phyloP scores from a whole-genome alignment of 2,113 vertebrate genomes.

The Passer domesticus region DNA sequence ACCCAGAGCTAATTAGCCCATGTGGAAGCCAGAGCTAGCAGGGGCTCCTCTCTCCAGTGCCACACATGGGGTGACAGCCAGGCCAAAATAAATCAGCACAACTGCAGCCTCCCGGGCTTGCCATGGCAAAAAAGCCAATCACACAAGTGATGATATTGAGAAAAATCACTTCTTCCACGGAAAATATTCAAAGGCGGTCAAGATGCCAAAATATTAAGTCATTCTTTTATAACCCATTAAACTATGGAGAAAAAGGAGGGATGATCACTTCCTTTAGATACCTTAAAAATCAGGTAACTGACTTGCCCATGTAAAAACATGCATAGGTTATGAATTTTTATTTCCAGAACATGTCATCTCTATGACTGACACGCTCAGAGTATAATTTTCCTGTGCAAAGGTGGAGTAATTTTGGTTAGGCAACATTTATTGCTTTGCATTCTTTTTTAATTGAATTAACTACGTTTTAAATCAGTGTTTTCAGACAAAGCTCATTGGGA shows the following conservation, averaged over 20 bases:
- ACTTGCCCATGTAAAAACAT: constrained; percentile 18
- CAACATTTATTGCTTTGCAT: constrained; percentile 26
- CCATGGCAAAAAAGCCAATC: neutral
- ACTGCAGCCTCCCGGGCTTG: neutral
- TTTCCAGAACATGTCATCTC: neutral
- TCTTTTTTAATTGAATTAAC: constrained; percentile 22
- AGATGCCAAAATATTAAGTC: constrained; percentile 36
- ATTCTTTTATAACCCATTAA: neutral
- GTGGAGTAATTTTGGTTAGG: constrained; percentile 26
- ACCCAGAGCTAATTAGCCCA: neutral
- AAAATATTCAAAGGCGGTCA: neutral
- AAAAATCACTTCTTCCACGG: constrained; percentile 28
- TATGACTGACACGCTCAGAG: neutral
- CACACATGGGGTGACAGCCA: neutral
- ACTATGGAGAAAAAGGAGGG: neutral
- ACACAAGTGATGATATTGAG: constrained; percentile 3
- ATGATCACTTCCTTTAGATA: neutral
- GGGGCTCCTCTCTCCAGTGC: constrained; percentile 13
- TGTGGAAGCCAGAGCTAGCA: constrained; percentile 37
- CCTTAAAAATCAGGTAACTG: neutral
- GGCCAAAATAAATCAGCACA: neutral
- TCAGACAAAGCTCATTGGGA: neutral
- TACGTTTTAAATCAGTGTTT: neutral
- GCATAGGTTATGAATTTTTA: neutral
- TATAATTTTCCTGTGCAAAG: constrained; percentile 23